Evolutionary conservation across 2,113 vertebrate species (phyloP).

Genomic region (Lota lota): DNA sequence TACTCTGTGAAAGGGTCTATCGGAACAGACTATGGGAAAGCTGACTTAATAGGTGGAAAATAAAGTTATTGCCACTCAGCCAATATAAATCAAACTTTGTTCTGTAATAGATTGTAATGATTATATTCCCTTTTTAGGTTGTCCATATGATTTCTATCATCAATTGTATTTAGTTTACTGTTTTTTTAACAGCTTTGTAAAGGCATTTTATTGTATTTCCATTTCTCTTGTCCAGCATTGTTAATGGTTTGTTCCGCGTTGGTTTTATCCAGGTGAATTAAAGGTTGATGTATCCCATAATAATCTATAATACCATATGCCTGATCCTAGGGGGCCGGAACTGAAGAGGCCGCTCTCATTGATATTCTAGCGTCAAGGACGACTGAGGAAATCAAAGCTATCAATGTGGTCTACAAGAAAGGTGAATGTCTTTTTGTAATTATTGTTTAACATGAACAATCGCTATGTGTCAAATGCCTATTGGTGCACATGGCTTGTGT

Average conservation of each 20-base stretch:
- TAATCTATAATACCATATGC: neutral
- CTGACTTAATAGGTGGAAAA: too few relatives aligned
- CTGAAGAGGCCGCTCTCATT: constrained; percentile 90
- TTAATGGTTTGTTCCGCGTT: neutral
- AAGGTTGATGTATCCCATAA: too few relatives aligned
- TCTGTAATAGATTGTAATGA: too few relatives aligned
- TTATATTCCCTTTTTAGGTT: too few relatives aligned
- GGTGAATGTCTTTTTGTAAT: constrained; percentile 60
- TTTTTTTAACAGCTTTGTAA: neutral
- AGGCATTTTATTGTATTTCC: too few relatives aligned
- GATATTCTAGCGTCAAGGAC: constrained; percentile 92
- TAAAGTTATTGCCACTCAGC: too few relatives aligned
- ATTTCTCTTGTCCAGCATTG: too few relatives aligned
- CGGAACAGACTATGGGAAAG: too few relatives aligned
- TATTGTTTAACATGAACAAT: neutral
- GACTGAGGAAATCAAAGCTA: constrained; percentile 74
- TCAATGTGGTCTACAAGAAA: constrained; percentile 76
- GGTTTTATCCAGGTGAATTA: neutral
- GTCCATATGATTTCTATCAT: too few relatives aligned
- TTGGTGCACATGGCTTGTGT: constrained; percentile 1
- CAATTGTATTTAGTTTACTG: neutral
- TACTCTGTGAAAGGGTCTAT: too few relatives aligned
- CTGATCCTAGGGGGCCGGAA: constrained; percentile 84
- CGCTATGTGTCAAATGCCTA: neutral
- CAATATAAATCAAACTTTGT: too few relatives aligned